A percentile compares a stretch with the other conserved stretches of the same genome.
Evolutionary conservation across 1,140 invertebrate genomes (phyloP).

Genomic region (Varroa destructor): DNA sequence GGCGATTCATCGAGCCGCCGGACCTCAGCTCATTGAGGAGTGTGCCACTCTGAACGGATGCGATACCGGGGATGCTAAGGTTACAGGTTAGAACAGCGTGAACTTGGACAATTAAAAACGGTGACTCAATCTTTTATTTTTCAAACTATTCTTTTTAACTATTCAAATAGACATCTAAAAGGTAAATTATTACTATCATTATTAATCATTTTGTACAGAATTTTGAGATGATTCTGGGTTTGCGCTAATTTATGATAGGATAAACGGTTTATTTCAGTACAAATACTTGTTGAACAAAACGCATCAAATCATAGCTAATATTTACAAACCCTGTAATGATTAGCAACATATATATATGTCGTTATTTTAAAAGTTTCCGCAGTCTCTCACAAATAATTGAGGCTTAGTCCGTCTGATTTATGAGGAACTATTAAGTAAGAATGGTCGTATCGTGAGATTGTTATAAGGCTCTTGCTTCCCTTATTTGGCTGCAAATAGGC

Average conservation of each 20-base stretch:
- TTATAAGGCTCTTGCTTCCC: too few species aligned
- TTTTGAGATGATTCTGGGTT: not conserved
- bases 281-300: not conserved
- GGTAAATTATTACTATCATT: too few species aligned
- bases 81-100: conserved; percentile 49
- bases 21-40: conserved; percentile 51
- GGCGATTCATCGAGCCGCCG: conserved; percentile 66
- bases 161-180: too few species aligned
- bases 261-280: conserved; percentile 4
- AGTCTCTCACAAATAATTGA: too few species aligned
- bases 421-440: too few species aligned
- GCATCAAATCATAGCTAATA: too few species aligned
- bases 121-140: not conserved
- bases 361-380: too few species aligned
- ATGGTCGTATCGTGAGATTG: too few species aligned
- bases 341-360: too few species aligned
- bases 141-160: too few species aligned
- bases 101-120: not conserved
- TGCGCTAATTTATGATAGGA: not conserved
- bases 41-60: conserved; percentile 58
- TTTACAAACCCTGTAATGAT: too few species aligned
- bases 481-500: not conserved
- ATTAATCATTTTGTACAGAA: not conserved
- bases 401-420: too few species aligned
- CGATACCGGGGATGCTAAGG: conserved; percentile 60